Base-by-base conservation (phyloP, 2,797 vertebrate species). In the Helarctos malayanus region DNA sequence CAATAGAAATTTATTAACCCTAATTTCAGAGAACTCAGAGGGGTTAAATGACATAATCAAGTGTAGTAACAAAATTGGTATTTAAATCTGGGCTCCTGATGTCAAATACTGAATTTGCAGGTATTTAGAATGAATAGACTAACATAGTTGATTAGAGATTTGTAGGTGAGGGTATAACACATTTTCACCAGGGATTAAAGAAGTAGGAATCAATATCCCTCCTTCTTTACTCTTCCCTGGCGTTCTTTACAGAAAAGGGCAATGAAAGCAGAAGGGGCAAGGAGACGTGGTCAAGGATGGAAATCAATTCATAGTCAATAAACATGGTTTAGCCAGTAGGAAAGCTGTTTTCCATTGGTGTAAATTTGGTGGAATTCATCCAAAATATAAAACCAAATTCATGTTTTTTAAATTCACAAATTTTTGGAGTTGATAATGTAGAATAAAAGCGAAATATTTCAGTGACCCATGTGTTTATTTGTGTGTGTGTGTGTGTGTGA, bases 381-480 rank as follows among this genome's bases (percentile, higher is more conserved):
- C 3, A 73, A 92, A 91, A 87, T 82, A 75, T 59, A 96, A 83
- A 83, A 94, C 57, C 11, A 78, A 92, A 63, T 78, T 85, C 5
- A 27, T 73, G 41, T 52, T 91, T 96, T 89, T 76, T 56, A 68
- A 71, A 79, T 49, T 59, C n/a, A 82, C 1, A 83, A 82, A 71
- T 91, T 65, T 87, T 96, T 71, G 57, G 4, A 76, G 25, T 84
- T 75, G 4, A 45, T 75, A 79, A 78, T 32, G 8, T 83, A 52
- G 54, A 76, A 95, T 71, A 54, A 93, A 91, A 94, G 69, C 18
- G 2, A 89, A 95, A 75, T 81, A 54, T 69, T 94, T 93, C 57
- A 82, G 14, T 95, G 73, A 91, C n/a, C 7, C 63, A 49, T 52
- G 5, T 75, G n/a, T 91, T 76, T 86, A 83, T 86, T 65, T 61